phyloP scores from a whole-genome alignment of 2,888 invertebrate genomes.

The Reticulitermes lucifugus region DNA sequence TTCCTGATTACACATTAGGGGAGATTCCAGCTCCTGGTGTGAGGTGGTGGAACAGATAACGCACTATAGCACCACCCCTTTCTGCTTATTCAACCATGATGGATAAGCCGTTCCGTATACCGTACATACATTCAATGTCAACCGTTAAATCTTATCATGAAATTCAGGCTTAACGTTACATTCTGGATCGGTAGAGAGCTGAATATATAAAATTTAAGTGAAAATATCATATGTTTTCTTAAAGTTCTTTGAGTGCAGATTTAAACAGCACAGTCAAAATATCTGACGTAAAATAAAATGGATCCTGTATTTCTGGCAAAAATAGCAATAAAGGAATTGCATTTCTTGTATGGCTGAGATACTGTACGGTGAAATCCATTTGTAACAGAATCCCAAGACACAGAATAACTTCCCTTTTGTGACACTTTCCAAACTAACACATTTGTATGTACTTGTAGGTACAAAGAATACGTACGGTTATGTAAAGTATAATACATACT shows the following conservation, averaged over 20 bases:
- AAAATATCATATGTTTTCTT: neutral
- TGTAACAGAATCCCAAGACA: no score
- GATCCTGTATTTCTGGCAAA: neutral
- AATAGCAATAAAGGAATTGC: no score
- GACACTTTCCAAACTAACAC: no score
- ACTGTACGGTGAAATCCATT: no score
- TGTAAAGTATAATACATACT: no score
- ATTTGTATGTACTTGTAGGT: no score
- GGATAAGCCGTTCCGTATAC: constrained; percentile 20
- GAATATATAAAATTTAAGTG: neutral
- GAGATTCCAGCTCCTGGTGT: constrained; percentile 17
- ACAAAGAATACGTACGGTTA: no score
- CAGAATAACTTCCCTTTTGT: no score
- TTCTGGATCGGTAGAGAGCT: no score
- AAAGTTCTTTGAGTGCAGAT: neutral
- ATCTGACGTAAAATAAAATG: neutral
- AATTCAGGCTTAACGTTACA: neutral
- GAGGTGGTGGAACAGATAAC: constrained; percentile 26
- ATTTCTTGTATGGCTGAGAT: no score
- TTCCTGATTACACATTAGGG: constrained; percentile 39
- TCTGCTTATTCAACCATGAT: constrained; percentile 38
- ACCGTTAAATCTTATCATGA: constrained; percentile 14
- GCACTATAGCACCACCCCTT: constrained; percentile 6
- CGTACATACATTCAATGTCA: neutral
- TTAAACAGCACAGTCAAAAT: neutral